Conservation (phyloP, 2,113 vertebrate species). For the Miniopterus natalensis region DNA sequence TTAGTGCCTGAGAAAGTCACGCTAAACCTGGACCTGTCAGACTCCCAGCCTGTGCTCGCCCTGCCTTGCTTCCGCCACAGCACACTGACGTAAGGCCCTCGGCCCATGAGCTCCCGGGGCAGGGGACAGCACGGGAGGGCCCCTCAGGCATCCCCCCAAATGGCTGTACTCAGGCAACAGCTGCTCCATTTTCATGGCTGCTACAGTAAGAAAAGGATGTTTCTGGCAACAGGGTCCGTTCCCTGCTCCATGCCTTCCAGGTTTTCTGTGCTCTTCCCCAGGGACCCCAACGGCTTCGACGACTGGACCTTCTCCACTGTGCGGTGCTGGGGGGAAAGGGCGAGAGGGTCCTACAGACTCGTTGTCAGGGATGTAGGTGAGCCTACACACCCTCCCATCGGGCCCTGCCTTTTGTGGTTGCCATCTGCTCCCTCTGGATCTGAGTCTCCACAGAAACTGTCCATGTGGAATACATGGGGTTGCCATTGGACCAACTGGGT, state of each 20-base stretch:
- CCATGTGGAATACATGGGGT: neutral
- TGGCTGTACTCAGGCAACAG: neutral
- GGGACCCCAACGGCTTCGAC: constrained; percentile 92
- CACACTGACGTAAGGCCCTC: neutral
- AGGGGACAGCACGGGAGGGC: neutral
- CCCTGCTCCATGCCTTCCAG: neutral
- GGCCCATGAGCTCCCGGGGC: neutral
- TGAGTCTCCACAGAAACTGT: neutral
- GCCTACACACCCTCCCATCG: constrained; percentile 40
- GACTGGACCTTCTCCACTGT: constrained; percentile 99
- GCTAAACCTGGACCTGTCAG: fast-evolving
- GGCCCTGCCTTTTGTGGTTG: neutral
- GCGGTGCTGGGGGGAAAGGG: constrained; percentile 97
- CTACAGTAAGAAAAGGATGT: neutral
- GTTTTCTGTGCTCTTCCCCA: constrained; percentile 1
- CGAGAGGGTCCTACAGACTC: constrained; percentile 92
- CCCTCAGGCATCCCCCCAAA: neutral
- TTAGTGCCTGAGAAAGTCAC: neutral
- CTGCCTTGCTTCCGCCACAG: neutral
- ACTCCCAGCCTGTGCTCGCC: neutral
- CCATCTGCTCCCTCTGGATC: neutral
- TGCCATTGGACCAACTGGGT: neutral
- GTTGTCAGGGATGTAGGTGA: constrained; percentile 93
- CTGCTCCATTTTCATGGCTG: neutral
- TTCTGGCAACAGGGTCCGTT: neutral